Evolutionary conservation across 2,797 vertebrate species (phyloP).

Genomic region (Acomys russatus): DNA sequence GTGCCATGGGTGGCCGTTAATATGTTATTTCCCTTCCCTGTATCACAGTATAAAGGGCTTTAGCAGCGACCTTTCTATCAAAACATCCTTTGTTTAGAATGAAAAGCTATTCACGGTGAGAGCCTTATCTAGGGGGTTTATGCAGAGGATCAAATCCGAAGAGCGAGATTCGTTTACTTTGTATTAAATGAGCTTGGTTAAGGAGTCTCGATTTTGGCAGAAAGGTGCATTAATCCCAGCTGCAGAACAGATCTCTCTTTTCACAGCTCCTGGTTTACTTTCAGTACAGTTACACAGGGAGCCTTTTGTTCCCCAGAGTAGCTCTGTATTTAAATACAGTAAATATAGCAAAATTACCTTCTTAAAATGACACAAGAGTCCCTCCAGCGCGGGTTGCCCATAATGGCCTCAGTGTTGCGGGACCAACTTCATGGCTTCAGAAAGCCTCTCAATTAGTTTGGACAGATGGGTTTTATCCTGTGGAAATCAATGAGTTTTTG

Average conservation of each 20-base stretch:
- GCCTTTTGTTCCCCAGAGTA: conserved; percentile 91
- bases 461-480: conserved; percentile 94
- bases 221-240: conserved; percentile 93
- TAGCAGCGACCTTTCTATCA: conserved; percentile 92
- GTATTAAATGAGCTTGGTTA: conserved; percentile 92
- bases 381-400: conserved; percentile 89
- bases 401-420: conserved; percentile 93
- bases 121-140: conserved; percentile 92
- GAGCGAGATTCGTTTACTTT: conserved; percentile 93
- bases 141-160: conserved; percentile 91
- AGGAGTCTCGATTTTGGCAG: conserved; percentile 92
- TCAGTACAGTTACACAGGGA: conserved; percentile 91
- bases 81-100: conserved; percentile 94
- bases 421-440: conserved; percentile 90
- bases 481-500: conserved; percentile 95
- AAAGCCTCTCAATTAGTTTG: conserved; percentile 93
- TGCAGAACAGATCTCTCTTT: conserved; percentile 92
- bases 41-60: conserved; percentile 92
- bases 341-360: conserved; percentile 92
- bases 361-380: conserved; percentile 90
- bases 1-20: conserved; percentile 90
- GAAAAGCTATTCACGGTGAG: conserved; percentile 90
- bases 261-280: conserved; percentile 92
- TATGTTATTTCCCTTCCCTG: conserved; percentile 93
- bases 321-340: conserved; percentile 93